Conservation (phyloP, 1,140 invertebrate genomes). For the Drosophila tsacasi region DNA sequence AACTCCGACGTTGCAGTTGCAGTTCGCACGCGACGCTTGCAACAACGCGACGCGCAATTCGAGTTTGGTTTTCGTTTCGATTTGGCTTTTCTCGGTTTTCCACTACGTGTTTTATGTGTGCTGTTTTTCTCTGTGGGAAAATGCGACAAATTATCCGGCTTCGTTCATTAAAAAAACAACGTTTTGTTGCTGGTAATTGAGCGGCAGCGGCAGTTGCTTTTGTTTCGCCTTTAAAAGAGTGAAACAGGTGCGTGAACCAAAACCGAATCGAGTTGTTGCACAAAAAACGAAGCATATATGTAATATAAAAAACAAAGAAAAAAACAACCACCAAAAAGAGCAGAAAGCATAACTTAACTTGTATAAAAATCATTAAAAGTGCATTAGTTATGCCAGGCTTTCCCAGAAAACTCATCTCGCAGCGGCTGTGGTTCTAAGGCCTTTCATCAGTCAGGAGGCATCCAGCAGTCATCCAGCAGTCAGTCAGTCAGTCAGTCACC, state of each 20-base stretch:
- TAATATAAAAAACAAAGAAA: neutral
- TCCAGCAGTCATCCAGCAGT: neutral
- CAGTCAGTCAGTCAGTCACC: conserved; percentile 18
- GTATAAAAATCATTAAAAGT: conserved; percentile 72
- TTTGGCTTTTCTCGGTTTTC: conserved; percentile 23
- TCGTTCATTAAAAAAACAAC: conserved; percentile 63
- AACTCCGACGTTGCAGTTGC: conserved; percentile 64
- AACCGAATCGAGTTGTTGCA: conserved; percentile 32
- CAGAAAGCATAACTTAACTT: conserved; percentile 2
- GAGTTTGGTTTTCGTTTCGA: conserved; percentile 1
- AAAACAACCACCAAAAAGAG: conserved; percentile 12
- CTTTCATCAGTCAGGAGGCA: conserved; percentile 36
- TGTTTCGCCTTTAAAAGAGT: conserved; percentile 66
- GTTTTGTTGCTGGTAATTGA: conserved; percentile 78
- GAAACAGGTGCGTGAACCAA: conserved; percentile 71
- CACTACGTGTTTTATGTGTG: conserved; percentile 5
- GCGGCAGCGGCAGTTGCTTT: conserved; percentile 75
- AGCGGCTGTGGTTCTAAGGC: conserved; percentile 46
- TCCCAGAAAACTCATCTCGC: conserved; percentile 18
- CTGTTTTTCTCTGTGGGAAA: conserved; percentile 41
- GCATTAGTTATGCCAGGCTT: conserved; percentile 59
- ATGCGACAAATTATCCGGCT: conserved; percentile 60
- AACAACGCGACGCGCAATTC: conserved; percentile 50
- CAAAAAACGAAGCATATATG: conserved; percentile 3
- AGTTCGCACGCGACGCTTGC: conserved; percentile 64